Percentiles rank a stretch among this genome's conserved stretches.
phyloP scores from a whole-genome alignment of 2,888 invertebrate genomes.

The Apotomis capreana region DNA sequence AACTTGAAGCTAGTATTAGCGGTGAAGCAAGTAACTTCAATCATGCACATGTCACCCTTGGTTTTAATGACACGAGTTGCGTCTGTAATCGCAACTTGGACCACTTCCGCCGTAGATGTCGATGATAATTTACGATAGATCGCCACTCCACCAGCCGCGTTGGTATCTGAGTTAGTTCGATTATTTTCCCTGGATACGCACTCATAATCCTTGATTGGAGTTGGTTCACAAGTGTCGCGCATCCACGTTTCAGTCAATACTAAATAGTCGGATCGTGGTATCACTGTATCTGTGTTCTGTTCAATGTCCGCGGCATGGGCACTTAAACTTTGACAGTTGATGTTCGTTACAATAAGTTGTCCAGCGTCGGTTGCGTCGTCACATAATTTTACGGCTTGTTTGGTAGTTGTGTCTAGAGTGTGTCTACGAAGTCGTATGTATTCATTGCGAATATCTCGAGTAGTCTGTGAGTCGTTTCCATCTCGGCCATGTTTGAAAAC shows the following conservation, averaged over 20 bases:
- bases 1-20: neutral
- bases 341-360: slow-evolving; percentile 45
- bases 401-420: slow-evolving; percentile 42
- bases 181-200: slow-evolving; percentile 47
- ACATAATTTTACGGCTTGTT: slow-evolving; percentile 45
- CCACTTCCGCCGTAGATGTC: slow-evolving; percentile 21
- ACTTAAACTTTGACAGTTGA: slow-evolving; percentile 42
- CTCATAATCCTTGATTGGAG: slow-evolving; percentile 45
- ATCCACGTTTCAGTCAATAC: slow-evolving; percentile 50
- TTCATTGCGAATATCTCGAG: slow-evolving; percentile 44
- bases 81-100: neutral
- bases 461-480: slow-evolving; percentile 45
- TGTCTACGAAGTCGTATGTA: slow-evolving; percentile 46
- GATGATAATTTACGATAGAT: slow-evolving; percentile 48
- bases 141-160: slow-evolving; percentile 49
- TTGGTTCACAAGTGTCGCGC: slow-evolving; percentile 48
- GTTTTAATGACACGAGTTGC: neutral
- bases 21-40: neutral
- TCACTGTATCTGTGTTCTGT: slow-evolving; percentile 48
- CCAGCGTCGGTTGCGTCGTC: slow-evolving; percentile 43
- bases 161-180: slow-evolving; percentile 46
- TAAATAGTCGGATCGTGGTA: slow-evolving; percentile 47
- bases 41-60: neutral
- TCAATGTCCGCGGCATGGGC: slow-evolving; percentile 43
- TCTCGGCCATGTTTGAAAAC: slow-evolving; percentile 19